Evolutionary conservation across 1,140 invertebrate genomes (phyloP).

Genomic region (Spodoptera litura): DNA sequence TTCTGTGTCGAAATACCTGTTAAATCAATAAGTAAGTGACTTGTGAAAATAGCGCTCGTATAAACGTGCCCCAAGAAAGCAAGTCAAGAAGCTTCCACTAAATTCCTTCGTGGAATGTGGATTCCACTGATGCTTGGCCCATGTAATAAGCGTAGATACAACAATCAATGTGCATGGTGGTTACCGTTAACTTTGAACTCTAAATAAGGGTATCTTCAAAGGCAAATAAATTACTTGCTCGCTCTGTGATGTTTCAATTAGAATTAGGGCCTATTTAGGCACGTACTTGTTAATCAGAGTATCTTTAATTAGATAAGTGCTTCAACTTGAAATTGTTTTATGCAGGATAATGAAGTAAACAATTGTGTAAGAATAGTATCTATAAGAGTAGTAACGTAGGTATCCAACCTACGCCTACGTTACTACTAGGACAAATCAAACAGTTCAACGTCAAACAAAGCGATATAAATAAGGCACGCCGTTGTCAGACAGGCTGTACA

Average conservation of each 20-base stretch:
- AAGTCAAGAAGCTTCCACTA: constrained; percentile 51
- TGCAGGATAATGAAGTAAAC: not conserved
- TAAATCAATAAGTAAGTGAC: constrained; percentile 42
- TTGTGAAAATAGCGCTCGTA: constrained; percentile 25
- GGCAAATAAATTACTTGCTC: not conserved
- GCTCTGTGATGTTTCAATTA: constrained; percentile 13
- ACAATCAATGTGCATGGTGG: constrained; percentile 23
- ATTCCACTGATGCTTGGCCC: constrained; percentile 38
- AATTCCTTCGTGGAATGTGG: constrained; percentile 51
- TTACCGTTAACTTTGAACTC: constrained; percentile 29
- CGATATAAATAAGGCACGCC: not conserved
- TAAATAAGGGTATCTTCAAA: constrained; percentile 25
- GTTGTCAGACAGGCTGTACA: not conserved
- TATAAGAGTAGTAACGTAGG: not conserved
- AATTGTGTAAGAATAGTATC: not conserved
- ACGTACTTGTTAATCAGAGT: not conserved
- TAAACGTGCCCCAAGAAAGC: constrained; percentile 37
- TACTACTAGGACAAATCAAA: not conserved
- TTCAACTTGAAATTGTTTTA: not conserved
- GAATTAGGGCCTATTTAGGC: not conserved
- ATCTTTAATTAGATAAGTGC: not conserved
- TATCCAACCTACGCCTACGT: too few species aligned
- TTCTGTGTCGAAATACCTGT: not conserved
- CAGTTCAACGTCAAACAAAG: not conserved
- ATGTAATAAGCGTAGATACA: constrained; percentile 43